Evolutionary conservation across 1,140 invertebrate genomes (phyloP), one percentile per base, ranked within the genome.

Genomic region (Pentalonia nigronervosa): DNA sequence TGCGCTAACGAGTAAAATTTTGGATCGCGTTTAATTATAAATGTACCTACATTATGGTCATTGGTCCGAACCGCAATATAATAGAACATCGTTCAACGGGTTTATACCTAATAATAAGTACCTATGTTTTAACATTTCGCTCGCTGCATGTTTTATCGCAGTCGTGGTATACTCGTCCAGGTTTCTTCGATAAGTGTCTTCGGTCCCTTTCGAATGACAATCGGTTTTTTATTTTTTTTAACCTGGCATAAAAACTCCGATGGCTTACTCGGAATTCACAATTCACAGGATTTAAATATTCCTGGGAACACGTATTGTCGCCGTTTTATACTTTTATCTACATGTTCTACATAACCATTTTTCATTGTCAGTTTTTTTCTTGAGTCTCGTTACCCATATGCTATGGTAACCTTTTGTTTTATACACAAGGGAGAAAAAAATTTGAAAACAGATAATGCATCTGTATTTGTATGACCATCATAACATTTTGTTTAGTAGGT

Each of bases 211-310:
- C 30, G 4, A 76, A 76, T n/a, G n/a, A n/a, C 30, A 20, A 76
- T 76, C 30, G 30, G n/a, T n/a, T 67, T 67, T 21, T 53, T 53
- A 1, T 76, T n/a, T 76, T 76, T 76, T 76, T 76, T 76, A 67
- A 4, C 14, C 60, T n/a, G n/a, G n/a, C n/a, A 76, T 76, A n/a
- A 76, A 76, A 76, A 76, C 60, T 76, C 30, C 4, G 60, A 76
- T n/a, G 60, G 30, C n/a, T 76, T 76, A 76, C 60, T 76, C 17
- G n/a, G 60, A 76, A 76, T n/a, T 76, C n/a, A 20, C 8, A n/a
- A 76, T 76, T n/a, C n/a, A 76, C 60, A 76, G n/a, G 60, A 76
- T 76, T 76, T 76, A 76, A 76, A 76, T 76, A n/a, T 76, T 76
- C 30, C n/a, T 6, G 2, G 14, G n/a, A 76, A 76, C 60, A 76